Evolutionary conservation across 2,113 vertebrate species (phyloP).

Genomic region (Pelodiscus sinensis): DNA sequence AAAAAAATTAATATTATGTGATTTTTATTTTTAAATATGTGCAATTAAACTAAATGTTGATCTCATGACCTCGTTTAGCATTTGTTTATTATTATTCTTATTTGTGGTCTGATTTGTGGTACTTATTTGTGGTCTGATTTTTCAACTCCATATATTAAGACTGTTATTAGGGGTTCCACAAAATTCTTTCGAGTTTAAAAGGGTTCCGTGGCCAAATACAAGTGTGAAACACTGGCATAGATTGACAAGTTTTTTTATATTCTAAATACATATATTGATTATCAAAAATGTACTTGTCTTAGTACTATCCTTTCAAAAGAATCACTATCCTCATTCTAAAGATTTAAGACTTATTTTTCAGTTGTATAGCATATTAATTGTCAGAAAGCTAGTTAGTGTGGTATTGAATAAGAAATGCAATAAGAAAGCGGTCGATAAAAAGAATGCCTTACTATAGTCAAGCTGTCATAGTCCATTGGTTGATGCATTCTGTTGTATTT

Average conservation of each 20-base stretch:
- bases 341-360: conserved; percentile 30
- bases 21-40: too few species aligned
- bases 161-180: too few species aligned
- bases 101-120: too few species aligned
- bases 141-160: too few species aligned
- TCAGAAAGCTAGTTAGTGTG: conserved; percentile 4
- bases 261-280: conserved; percentile 46
- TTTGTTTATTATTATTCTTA: too few species aligned
- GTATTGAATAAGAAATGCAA: not conserved
- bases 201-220: too few species aligned
- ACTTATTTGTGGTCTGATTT: too few species aligned
- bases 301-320: conserved; percentile 1
- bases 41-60: too few species aligned
- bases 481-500: conserved; percentile 4
- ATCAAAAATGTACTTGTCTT: conserved; percentile 30
- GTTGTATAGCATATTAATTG: conserved; percentile 41
- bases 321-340: not conserved
- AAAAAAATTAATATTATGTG: too few species aligned
- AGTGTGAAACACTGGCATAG: not conserved
- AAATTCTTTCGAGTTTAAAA: too few species aligned
- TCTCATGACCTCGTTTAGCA: too few species aligned
- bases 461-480: not conserved
- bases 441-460: not conserved
- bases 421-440: not conserved
- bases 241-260: conserved; percentile 4